Percentiles rank a stretch among this genome's conserved stretches.
These are phyloP conservation scores for Drosophila subquinaria DNA, from an alignment of 2,888 invertebrate genomes.

Conservation along the genomic window DNA sequence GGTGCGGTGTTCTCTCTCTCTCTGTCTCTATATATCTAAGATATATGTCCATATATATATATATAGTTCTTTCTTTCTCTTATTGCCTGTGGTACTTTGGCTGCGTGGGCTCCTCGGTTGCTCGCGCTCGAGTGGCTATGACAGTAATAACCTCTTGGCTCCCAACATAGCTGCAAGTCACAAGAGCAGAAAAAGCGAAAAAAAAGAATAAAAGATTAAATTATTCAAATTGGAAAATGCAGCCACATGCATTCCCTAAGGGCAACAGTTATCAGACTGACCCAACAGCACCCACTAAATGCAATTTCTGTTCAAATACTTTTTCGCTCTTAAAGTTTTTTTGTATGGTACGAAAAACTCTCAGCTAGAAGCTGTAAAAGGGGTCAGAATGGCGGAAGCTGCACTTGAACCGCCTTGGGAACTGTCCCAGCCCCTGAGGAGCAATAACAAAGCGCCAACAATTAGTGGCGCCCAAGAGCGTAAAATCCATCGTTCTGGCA, in stretches of 20 bases:
- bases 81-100: slow-evolving; percentile 18
- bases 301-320: slow-evolving; percentile 21
- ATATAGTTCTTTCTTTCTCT: slow-evolving; percentile 5
- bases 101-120: slow-evolving; percentile 61
- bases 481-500: slow-evolving; percentile 51
- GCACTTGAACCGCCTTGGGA: slow-evolving; percentile 10
- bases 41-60: not conserved
- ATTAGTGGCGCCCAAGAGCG: slow-evolving; percentile 77
- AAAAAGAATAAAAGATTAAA: slow-evolving; percentile 35
- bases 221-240: slow-evolving; percentile 69
- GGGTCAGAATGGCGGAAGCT: slow-evolving; percentile 7
- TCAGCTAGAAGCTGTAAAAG: slow-evolving; percentile 5
- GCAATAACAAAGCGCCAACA: slow-evolving; percentile 61
- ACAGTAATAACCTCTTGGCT: slow-evolving; percentile 78
- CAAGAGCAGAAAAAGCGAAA: slow-evolving; percentile 24
- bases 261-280: slow-evolving; percentile 20
- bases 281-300: slow-evolving; percentile 9
- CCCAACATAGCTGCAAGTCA: slow-evolving; percentile 56
- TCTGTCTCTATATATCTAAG: not conserved
- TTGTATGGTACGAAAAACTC: slow-evolving; percentile 8
- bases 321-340: slow-evolving; percentile 20
- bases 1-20: slow-evolving; percentile 32
- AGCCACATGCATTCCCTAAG: slow-evolving; percentile 33
- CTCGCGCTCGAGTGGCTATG: slow-evolving; percentile 66
- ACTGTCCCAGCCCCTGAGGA: not conserved